Conservation (phyloP, 2,113 vertebrate species). For the Delphinus delphis region DNA sequence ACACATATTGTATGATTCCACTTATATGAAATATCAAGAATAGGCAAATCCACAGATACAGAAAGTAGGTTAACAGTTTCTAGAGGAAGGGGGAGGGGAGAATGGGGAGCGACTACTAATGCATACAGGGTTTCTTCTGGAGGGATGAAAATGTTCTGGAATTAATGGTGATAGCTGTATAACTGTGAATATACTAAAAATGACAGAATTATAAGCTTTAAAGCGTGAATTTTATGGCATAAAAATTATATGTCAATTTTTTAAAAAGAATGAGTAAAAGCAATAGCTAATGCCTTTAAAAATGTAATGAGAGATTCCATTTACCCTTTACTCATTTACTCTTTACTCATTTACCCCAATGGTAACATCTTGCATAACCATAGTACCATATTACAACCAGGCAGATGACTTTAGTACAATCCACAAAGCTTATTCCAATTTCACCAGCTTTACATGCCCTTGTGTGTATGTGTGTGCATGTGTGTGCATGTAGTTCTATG, state of each 20-base stretch:
- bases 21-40: not conserved
- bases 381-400: not conserved
- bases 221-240: not conserved
- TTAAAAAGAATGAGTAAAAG: not conserved
- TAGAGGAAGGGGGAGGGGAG: not conserved
- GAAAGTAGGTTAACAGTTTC: not conserved
- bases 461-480: not conserved
- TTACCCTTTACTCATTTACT: not conserved
- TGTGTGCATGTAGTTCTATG: not conserved
- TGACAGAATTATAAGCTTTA: not conserved
- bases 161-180: not conserved
- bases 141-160: not conserved
- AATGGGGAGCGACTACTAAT: not conserved
- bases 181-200: not conserved
- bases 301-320: not conserved
- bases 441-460: not conserved
- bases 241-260: not conserved
- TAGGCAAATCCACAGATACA: not conserved
- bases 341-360: not conserved
- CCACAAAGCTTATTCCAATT: not conserved
- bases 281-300: not conserved
- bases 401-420: not conserved
- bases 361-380: not conserved
- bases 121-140: not conserved
- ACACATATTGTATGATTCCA: not conserved